A percentile compares a stretch with the other conserved stretches of the same genome.
Evolutionary conservation across 2,797 vertebrate genomes (phyloP).

Genomic region (Alauda arvensis): DNA sequence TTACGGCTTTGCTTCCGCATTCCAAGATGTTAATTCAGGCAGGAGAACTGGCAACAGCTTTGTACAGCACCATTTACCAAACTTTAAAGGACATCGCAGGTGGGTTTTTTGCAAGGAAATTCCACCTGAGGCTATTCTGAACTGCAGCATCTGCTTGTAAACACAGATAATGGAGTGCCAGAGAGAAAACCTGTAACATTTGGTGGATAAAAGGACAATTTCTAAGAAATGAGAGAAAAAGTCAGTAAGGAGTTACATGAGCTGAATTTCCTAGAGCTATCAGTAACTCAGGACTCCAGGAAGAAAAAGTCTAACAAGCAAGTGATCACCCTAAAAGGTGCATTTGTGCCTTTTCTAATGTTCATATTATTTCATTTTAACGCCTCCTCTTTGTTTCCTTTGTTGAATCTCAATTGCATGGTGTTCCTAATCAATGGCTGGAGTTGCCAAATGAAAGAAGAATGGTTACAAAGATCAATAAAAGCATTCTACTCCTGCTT

Average conservation of each 20-base stretch:
- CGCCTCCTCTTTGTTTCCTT: background rate
- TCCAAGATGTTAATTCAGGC: background rate
- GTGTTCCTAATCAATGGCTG: background rate
- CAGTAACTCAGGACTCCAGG: background rate
- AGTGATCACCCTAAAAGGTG: background rate
- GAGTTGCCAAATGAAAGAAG: background rate
- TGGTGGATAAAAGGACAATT: background rate
- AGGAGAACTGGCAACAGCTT: background rate
- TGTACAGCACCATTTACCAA: background rate
- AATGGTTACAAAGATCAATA: background rate
- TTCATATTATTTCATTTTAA: background rate
- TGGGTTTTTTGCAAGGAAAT: background rate
- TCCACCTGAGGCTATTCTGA: background rate
- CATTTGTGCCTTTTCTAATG: background rate
- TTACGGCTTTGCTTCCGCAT: background rate
- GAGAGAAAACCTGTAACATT: background rate
- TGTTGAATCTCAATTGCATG: background rate
- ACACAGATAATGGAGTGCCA: background rate
- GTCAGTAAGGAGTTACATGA: rapidly evolving
- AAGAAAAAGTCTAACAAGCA: background rate
- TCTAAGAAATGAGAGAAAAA: background rate
- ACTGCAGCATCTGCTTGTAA: background rate
- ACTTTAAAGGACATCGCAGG: constrained; percentile 13
- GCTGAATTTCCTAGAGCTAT: background rate
- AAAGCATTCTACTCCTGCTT: background rate